Conservation (phyloP, 2,113 vertebrate genomes). For the Siphamia tubifer region DNA sequence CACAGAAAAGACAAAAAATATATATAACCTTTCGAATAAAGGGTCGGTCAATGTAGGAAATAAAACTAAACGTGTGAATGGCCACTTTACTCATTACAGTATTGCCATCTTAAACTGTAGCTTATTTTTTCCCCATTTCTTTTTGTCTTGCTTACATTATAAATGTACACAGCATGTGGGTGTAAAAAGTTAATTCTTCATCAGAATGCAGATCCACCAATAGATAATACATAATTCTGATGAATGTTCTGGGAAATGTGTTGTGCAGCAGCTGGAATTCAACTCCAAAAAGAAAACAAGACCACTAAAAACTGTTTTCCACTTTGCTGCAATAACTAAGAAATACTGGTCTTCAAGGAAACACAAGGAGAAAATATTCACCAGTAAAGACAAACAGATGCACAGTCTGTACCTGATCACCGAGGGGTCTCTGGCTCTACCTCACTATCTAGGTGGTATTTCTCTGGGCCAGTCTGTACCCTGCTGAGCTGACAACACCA, state of each 20-base stretch:
- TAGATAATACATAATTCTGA: too few relatives aligned
- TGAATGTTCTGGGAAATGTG: neutral
- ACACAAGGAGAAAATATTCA: neutral
- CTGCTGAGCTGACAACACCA: constrained; percentile 49
- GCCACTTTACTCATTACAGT: too few relatives aligned
- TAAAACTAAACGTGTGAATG: too few relatives aligned
- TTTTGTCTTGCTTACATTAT: too few relatives aligned
- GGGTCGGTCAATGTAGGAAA: too few relatives aligned
- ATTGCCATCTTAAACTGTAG: too few relatives aligned
- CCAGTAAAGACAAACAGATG: neutral
- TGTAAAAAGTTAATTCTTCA: too few relatives aligned
- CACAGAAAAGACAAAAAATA: too few relatives aligned
- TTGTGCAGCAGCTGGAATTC: neutral
- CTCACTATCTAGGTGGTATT: constrained; percentile 7
- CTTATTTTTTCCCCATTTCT: too few relatives aligned
- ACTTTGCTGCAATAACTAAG: neutral
- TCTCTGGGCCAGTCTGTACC: constrained; percentile 22
- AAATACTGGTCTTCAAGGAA: neutral
- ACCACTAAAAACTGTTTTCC: neutral
- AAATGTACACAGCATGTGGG: too few relatives aligned
- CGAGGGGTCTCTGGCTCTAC: neutral
- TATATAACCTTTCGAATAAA: too few relatives aligned
- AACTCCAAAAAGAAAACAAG: neutral
- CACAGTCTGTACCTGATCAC: constrained; percentile 1
- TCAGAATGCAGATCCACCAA: too few relatives aligned